Evolutionary conservation across 2,797 vertebrate genomes (phyloP).

Genomic region (Pipistrellus nathusii): DNA sequence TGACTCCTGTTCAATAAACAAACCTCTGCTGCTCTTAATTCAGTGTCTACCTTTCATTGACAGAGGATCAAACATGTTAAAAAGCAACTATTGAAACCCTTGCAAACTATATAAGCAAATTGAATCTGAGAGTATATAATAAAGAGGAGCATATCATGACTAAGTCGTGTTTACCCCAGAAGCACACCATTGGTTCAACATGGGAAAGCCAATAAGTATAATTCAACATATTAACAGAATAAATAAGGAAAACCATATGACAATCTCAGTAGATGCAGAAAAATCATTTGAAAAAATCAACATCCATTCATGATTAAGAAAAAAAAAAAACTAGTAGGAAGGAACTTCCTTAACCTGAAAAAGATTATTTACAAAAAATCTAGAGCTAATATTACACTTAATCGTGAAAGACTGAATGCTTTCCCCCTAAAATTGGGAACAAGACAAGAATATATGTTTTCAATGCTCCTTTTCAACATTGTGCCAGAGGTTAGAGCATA

Average conservation of each 20-base stretch:
- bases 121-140: not conserved
- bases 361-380: not conserved
- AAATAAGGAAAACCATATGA: not conserved
- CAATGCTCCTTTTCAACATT: not conserved
- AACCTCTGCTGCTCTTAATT: not conserved
- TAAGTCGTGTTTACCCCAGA: not conserved
- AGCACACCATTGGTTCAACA: not conserved
- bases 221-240: not conserved
- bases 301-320: not conserved
- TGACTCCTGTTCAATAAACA: not conserved
- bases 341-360: not conserved
- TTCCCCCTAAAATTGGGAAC: not conserved
- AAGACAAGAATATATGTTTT: slow-evolving; percentile 6
- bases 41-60: not conserved
- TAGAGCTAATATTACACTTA: not conserved
- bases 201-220: not conserved
- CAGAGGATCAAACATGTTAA: not conserved
- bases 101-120: not conserved
- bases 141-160: not conserved
- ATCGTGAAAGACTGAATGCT: not conserved
- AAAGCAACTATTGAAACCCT: not conserved
- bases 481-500: not conserved
- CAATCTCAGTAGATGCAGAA: not conserved
- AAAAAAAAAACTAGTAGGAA: not conserved
- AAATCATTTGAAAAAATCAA: not conserved